phyloP scores from a whole-genome alignment of 2,113 vertebrate species.

The Tapirus terrestris region DNA sequence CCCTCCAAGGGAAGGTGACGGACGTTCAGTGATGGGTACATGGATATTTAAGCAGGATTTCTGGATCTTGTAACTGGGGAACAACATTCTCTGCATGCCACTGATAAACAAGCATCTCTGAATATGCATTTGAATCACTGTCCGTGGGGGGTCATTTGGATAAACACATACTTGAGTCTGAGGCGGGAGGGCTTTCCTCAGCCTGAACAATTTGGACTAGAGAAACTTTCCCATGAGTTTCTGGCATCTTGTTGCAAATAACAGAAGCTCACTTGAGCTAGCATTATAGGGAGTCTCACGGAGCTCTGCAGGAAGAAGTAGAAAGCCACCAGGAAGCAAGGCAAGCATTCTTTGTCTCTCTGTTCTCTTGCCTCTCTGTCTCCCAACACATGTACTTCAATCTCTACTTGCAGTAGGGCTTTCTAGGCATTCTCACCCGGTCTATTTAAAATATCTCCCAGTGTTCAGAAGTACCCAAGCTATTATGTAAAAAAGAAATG shows the following conservation, averaged over 20 bases:
- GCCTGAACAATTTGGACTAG: constrained; percentile 39
- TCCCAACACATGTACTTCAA: background rate
- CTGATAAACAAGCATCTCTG: constrained; percentile 72
- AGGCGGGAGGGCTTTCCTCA: constrained; percentile 41
- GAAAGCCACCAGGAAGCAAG: constrained; percentile 26
- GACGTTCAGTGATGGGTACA: background rate
- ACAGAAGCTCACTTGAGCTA: background rate
- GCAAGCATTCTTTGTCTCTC: background rate
- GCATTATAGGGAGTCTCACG: background rate
- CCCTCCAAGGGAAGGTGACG: background rate
- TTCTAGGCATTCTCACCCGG: background rate
- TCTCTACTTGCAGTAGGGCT: background rate
- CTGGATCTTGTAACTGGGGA: constrained; percentile 54
- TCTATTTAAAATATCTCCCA: background rate
- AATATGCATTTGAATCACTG: constrained; percentile 72
- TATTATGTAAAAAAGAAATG: background rate
- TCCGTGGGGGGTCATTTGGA: constrained; percentile 65
- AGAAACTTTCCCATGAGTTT: constrained; percentile 62
- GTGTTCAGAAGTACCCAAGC: background rate
- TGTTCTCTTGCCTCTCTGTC: background rate
- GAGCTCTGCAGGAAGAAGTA: background rate
- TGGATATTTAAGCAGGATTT: constrained; percentile 63
- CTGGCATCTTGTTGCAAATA: constrained; percentile 59
- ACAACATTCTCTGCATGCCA: constrained; percentile 77
- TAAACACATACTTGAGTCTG: constrained; percentile 74